Evolutionary conservation across 2,888 invertebrate species (phyloP).

Genomic region (Diarsia dahlii): DNA sequence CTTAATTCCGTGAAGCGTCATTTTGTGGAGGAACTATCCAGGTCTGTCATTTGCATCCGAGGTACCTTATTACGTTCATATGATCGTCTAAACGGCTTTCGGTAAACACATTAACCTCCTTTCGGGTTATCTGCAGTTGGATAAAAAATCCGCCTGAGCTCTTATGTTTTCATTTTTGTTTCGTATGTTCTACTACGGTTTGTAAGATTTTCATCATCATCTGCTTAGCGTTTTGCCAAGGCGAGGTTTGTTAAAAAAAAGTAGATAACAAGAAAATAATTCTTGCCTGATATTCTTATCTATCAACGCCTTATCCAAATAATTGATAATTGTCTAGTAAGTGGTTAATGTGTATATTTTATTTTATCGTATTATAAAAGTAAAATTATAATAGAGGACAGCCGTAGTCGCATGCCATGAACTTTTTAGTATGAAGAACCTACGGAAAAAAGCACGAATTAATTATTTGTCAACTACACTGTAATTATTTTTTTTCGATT

Average conservation of each 20-base stretch:
- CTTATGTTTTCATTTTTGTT: conserved; percentile 5
- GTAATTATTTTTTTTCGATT: background rate
- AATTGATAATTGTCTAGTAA: no score
- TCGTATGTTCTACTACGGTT: background rate
- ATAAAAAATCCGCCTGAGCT: conserved; percentile 25
- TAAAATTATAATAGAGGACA: no score
- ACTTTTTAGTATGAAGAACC: background rate
- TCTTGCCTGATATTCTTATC: no score
- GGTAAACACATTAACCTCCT: conserved; percentile 61
- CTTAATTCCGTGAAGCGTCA: conserved; percentile 19
- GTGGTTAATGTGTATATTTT: no score
- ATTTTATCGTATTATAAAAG: no score
- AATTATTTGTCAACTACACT: no score
- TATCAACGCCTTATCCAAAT: no score
- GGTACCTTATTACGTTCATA: conserved; percentile 55
- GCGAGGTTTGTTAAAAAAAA: background rate
- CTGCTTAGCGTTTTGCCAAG: no score
- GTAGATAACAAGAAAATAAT: no score
- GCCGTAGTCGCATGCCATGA: no score
- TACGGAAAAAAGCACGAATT: background rate
- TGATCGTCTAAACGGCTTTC: conserved; percentile 51
- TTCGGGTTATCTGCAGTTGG: conserved; percentile 52
- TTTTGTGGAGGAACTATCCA: conserved; percentile 53
- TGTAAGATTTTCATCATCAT: no score
- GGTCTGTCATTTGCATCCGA: conserved; percentile 57